Evolutionary conservation across 1,140 invertebrate genomes (phyloP), one percentile per base, ranked within the genome.

Genomic region (Pseudomyrmex flavicornis): DNA sequence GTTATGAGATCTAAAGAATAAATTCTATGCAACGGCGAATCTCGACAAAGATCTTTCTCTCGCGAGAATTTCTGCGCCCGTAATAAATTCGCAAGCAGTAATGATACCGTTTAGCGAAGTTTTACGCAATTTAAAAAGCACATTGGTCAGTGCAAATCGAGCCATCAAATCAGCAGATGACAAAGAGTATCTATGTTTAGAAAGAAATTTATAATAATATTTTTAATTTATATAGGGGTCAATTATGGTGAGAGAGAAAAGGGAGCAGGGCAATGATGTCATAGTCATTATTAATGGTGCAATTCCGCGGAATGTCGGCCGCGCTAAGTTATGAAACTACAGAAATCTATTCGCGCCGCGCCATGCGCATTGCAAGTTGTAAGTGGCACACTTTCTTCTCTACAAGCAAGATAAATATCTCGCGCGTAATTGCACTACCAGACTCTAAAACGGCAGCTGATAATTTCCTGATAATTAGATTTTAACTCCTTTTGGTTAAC

Each of bases 261-360:
- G 10, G 9, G 65, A 9, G 59, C 63, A 12, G 20, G 54, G 54
- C 77, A 83, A 82, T 92, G 91, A 92, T 89, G 90, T 92, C 91
- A 91, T 86, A 85, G 84, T 65, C 85, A 90, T 91, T 92, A 91
- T 91, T 91, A 88, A 90, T 91, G 91, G 91, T 92, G 91, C 91
- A 92, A 92, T 92, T 91, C 66, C 73, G 74, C 85, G 91, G 91
- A 91, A 92, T 92, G 90, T 92, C 90, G 91, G 91, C 90, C 88
- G 91, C 88, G 91, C 82, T 89, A 90, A 92, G 91, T 92, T 92
- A 92, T 92, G 91, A 92, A 92, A 92, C 88, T 90, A 79, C 84
- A 92, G 85, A 91, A 92, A 92, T 92, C 88, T 88, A 91, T 92
- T 91, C 88, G 74, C 85, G 65, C 62, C 48, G 61, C 26, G 86